Evolutionary conservation across 1,140 invertebrate genomes (phyloP).

Genomic region (Nebria ingens): DNA sequence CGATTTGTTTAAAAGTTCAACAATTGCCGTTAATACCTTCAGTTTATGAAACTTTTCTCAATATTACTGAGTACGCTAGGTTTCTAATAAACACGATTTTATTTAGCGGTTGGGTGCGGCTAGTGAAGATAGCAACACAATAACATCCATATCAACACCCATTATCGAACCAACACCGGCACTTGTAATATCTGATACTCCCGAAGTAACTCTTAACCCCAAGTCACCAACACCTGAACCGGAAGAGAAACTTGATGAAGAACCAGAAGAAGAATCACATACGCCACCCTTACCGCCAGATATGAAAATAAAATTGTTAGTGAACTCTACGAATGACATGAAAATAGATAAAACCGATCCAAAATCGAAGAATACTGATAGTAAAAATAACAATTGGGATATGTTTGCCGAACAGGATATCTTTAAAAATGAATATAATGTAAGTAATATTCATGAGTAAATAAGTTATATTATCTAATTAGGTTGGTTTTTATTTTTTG

Average conservation of each 20-base stretch:
- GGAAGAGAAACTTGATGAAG: constrained; percentile 25
- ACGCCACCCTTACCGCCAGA: constrained; percentile 32
- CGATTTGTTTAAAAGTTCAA: no score
- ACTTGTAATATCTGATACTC: constrained; percentile 19
- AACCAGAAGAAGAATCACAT: constrained; percentile 33
- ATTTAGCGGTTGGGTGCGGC: constrained; percentile 44
- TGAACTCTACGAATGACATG: constrained; percentile 23
- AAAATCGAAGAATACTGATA: constrained; percentile 25
- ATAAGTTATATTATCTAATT: constrained; percentile 2
- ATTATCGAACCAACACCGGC: constrained; percentile 9
- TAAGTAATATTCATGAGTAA: constrained; percentile 41
- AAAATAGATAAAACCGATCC: constrained; percentile 31
- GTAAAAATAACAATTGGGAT: constrained; percentile 58
- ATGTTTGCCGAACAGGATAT: constrained; percentile 87
- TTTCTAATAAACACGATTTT: not conserved
- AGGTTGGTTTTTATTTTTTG: constrained; percentile 1
- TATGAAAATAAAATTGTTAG: constrained; percentile 27
- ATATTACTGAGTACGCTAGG: constrained; percentile 9
- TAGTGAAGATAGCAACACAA: constrained; percentile 47
- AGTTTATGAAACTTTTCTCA: not conserved
- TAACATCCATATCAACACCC: constrained; percentile 26
- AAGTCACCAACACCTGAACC: constrained; percentile 15
- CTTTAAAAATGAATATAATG: constrained; percentile 72
- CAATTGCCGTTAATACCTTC: no score
- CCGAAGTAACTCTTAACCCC: constrained; percentile 12